These are phyloP conservation scores for Oncorhynchus tshawytscha DNA, from an alignment of 2,113 vertebrate species.

Conservation along the genomic window DNA sequence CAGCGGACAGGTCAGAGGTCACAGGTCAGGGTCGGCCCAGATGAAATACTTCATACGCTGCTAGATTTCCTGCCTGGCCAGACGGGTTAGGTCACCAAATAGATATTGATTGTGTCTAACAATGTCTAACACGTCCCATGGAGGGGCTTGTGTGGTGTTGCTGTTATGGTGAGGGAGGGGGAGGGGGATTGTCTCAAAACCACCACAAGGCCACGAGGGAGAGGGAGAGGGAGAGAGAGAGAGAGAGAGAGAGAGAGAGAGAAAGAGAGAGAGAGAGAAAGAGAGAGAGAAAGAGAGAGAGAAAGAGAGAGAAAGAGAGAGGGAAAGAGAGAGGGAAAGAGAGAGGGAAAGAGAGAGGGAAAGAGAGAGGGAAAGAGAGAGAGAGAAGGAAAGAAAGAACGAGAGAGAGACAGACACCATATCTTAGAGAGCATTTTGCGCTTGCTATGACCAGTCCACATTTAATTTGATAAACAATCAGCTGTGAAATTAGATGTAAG, in stretches of 20 bases:
- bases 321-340: neutral
- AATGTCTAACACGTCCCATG: constrained; percentile 43
- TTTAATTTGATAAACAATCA: constrained; percentile 18
- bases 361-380: neutral
- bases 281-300: neutral
- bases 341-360: neutral
- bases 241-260: neutral
- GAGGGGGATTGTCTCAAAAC: constrained; percentile 33
- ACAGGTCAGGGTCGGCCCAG: constrained; percentile 52
- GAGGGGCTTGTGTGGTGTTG: constrained; percentile 31
- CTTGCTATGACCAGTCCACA: neutral
- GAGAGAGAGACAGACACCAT: neutral
- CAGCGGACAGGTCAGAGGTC: constrained; percentile 63
- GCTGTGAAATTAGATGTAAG: constrained; percentile 22
- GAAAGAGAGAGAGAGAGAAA: neutral
- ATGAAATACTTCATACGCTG: constrained; percentile 68
- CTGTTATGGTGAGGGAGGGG: constrained; percentile 30
- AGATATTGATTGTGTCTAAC: constrained; percentile 68
- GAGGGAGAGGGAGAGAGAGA: neutral
- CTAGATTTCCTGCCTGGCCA: constrained; percentile 63
- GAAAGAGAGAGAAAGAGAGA: neutral
- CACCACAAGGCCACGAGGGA: constrained; percentile 7
- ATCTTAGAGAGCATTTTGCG: neutral
- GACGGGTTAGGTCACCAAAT: constrained; percentile 68
- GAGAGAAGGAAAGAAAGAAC: neutral